Evolutionary conservation across 2,797 vertebrate genomes (phyloP).

Genomic region (Paratrypauchen microcephalus): DNA sequence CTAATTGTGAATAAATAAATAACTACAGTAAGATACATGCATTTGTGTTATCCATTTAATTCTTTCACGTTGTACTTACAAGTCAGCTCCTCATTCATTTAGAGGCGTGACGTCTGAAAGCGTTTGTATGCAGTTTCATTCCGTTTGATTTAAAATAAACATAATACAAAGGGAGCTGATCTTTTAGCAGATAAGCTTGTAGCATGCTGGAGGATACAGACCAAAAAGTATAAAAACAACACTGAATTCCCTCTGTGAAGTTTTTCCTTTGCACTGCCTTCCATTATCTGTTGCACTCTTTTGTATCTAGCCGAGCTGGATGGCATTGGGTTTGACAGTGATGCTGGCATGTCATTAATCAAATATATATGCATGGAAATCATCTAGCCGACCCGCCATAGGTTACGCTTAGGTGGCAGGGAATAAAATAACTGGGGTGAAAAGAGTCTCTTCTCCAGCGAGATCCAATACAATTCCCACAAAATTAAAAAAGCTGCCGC

Average conservation of each 20-base stretch:
- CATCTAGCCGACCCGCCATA: conserved; percentile 55
- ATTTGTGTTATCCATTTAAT: too few species aligned
- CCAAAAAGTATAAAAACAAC: conserved; percentile 48
- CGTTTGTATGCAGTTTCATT: background rate
- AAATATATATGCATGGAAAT: conserved; percentile 75
- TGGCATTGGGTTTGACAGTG: conserved; percentile 73
- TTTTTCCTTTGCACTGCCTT: conserved; percentile 32
- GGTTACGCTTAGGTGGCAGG: conserved; percentile 69
- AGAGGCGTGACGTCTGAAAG: background rate
- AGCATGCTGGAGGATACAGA: conserved; percentile 2
- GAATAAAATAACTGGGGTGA: conserved; percentile 70
- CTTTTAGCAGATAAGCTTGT: background rate
- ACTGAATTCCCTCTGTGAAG: conserved; percentile 37
- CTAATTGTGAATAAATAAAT: background rate
- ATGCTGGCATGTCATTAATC: conserved; percentile 73
- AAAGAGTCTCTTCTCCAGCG: conserved; percentile 48
- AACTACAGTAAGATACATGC: background rate
- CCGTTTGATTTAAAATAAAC: background rate
- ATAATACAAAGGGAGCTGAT: background rate
- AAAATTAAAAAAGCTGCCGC: conserved; percentile 51
- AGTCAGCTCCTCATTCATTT: background rate
- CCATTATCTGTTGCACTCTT: conserved; percentile 51
- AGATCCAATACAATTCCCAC: conserved; percentile 51
- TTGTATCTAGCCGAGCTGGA: conserved; percentile 62
- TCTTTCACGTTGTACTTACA: background rate